Conservation (phyloP, 2,797 vertebrate genomes). For the Anas bernieri region DNA sequence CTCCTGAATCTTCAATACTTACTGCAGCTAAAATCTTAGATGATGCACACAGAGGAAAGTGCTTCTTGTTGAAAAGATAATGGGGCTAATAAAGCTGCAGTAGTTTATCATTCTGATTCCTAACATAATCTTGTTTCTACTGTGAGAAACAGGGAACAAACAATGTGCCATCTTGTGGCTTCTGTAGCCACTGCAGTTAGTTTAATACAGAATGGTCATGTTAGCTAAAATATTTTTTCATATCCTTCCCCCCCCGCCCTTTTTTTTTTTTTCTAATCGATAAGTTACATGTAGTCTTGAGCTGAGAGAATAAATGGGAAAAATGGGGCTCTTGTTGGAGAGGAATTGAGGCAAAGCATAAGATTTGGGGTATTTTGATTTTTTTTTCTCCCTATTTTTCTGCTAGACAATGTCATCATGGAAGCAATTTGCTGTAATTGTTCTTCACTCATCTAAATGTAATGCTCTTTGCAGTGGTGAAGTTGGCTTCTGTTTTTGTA, state of each 20-base stretch:
- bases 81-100: background rate
- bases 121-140: background rate
- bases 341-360: background rate
- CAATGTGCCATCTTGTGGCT: constrained; percentile 74
- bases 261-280: background rate
- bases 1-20: background rate
- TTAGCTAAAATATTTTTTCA: background rate
- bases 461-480: background rate
- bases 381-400: background rate
- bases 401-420: background rate
- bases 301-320: background rate
- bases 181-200: constrained; percentile 16
- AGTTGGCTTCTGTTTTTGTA: background rate
- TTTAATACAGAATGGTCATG: background rate
- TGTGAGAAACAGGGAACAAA: background rate
- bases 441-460: background rate
- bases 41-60: background rate
- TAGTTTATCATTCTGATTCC: background rate
- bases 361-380: background rate
- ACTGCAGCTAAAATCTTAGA: background rate
- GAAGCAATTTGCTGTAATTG: background rate
- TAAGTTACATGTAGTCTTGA: background rate
- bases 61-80: background rate
- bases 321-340: background rate
- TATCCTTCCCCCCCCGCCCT: too few species aligned